Percentiles rank a stretch among this genome's conserved stretches.
Evolutionary conservation across 2,113 vertebrate species (phyloP).

Genomic region (Pelodiscus sinensis): DNA sequence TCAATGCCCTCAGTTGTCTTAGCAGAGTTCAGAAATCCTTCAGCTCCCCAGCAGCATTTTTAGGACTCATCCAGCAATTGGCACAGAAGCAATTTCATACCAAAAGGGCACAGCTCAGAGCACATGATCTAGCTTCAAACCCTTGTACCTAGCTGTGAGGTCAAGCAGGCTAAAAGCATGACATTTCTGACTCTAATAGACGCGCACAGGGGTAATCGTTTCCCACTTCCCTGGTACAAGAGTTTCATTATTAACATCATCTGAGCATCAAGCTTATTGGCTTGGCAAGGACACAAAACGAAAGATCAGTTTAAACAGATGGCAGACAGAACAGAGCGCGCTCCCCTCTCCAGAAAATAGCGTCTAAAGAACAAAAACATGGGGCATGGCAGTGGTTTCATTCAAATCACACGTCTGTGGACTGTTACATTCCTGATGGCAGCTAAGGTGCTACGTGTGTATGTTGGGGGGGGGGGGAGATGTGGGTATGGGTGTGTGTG

Average conservation of each 20-base stretch:
- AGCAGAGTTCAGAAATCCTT: background rate
- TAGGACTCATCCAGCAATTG: background rate
- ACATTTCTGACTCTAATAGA: background rate
- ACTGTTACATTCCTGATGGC: background rate
- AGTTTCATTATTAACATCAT: background rate
- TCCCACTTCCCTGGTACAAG: background rate
- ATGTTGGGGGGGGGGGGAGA: too few species aligned
- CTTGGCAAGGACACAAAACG: background rate
- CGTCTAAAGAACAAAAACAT: background rate
- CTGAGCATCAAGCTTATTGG: background rate
- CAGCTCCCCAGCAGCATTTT: background rate
- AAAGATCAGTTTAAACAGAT: background rate
- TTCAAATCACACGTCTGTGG: background rate
- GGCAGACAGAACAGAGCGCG: background rate
- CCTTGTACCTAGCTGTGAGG: background rate
- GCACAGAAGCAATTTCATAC: background rate
- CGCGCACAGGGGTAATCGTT: background rate
- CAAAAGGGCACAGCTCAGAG: background rate
- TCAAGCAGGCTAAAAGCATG: background rate
- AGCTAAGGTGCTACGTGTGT: background rate
- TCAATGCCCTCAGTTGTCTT: background rate
- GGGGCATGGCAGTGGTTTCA: background rate
- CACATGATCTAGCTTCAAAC: background rate
- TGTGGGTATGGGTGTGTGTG: too few species aligned
- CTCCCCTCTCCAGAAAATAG: background rate